A percentile compares a stretch with the other conserved stretches of the same genome.
Evolutionary conservation across 2,888 invertebrate genomes (phyloP).

Genomic region (Piscicola geometra): DNA sequence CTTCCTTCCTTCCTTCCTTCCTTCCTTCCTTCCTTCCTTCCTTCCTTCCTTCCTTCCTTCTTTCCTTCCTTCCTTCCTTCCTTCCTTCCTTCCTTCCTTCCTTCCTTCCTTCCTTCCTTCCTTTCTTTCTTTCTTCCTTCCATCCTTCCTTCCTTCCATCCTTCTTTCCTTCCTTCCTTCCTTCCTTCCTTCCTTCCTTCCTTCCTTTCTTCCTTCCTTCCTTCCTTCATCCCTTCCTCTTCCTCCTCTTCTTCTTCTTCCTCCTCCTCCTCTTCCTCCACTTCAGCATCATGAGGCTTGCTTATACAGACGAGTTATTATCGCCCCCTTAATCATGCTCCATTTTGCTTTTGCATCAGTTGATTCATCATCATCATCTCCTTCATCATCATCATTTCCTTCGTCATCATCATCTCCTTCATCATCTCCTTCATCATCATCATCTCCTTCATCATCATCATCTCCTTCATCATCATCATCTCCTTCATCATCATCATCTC

Average conservation of each 20-base stretch:
- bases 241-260: conserved; percentile 12
- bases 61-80: conserved; percentile 38
- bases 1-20: conserved; percentile 37
- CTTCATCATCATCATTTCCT: too few species aligned
- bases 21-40: conserved; percentile 38
- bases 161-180: conserved; percentile 40
- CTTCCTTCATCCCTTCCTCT: conserved; percentile 17
- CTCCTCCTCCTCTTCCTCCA: conserved; percentile 18
- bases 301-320: too few species aligned
- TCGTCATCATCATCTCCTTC: too few species aligned
- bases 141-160: conserved; percentile 34
- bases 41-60: conserved; percentile 30
- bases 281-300: too few species aligned
- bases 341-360: too few species aligned
- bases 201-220: conserved; percentile 39
- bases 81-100: conserved; percentile 39
- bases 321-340: too few species aligned
- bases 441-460: too few species aligned
- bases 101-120: conserved; percentile 31
- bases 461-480: too few species aligned
- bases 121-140: conserved; percentile 28
- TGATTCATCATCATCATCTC: too few species aligned
- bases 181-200: conserved; percentile 41
- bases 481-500: too few species aligned
- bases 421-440: too few species aligned